Conservation (phyloP, 2,113 vertebrate genomes). For the Diadophis punctatus region DNA sequence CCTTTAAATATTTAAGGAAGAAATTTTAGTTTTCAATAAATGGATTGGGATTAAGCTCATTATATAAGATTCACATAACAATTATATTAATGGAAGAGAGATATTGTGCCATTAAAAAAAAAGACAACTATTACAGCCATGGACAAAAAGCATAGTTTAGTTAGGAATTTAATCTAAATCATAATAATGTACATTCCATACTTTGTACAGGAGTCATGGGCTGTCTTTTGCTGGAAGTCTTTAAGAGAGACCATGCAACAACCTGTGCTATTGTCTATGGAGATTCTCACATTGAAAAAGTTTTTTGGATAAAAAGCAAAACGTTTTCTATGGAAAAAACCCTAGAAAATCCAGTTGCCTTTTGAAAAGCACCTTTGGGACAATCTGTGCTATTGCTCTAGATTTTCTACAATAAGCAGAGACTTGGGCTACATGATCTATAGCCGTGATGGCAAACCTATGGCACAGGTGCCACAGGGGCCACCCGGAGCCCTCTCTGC, state of each 20-base stretch:
- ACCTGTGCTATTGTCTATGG: neutral
- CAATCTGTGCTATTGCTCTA: neutral
- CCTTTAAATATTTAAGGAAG: neutral
- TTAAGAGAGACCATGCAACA: neutral
- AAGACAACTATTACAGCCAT: neutral
- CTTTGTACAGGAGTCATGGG: neutral
- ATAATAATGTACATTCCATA: neutral
- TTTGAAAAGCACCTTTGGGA: neutral
- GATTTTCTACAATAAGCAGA: neutral
- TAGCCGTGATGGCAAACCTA: too few species aligned
- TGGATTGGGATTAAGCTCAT: neutral
- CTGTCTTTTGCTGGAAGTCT: neutral
- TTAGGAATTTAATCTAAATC: neutral
- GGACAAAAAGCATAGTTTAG: neutral
- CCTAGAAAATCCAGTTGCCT: neutral
- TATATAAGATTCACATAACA: neutral
- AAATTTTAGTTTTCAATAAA: neutral
- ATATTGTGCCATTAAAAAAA: neutral
- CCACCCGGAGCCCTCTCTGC: too few species aligned
- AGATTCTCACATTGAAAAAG: neutral
- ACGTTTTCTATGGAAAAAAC: neutral
- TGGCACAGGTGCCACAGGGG: too few species aligned
- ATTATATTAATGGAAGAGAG: neutral
- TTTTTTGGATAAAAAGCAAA: neutral
- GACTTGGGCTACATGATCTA: neutral